Percentiles rank a stretch among this genome's conserved stretches.
Conservation (phyloP, 1,140 invertebrate genomes). For the Bradynema listronoti region DNA sequence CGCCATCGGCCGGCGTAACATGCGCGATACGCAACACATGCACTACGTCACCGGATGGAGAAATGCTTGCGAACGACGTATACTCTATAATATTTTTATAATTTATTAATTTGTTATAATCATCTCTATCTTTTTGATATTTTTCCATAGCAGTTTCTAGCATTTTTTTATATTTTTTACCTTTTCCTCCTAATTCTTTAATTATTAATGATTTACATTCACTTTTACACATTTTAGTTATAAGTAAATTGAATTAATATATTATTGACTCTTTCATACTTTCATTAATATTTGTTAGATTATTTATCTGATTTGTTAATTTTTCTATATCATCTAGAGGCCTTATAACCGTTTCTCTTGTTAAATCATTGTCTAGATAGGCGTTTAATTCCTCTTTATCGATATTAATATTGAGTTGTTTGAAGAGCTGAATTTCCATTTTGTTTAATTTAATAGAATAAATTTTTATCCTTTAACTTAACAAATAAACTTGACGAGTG, state of each 20-base stretch:
- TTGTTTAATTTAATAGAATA: background rate
- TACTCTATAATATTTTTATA: too few species aligned
- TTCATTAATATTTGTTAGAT: background rate
- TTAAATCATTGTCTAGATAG: conserved; percentile 24
- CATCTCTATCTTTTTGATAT: too few species aligned
- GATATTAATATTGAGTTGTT: background rate
- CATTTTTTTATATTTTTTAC: background rate
- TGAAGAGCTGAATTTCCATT: background rate
- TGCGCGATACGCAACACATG: conserved; percentile 20
- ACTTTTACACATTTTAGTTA: background rate
- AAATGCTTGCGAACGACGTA: too few species aligned
- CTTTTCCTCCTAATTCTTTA: background rate
- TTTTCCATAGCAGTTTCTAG: too few species aligned
- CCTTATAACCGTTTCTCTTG: conserved; percentile 20
- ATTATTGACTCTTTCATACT: background rate
- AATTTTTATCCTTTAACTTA: conserved; percentile 2
- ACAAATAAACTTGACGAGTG: conserved; percentile 2
- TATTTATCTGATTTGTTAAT: background rate
- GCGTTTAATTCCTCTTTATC: background rate
- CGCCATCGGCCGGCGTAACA: conserved; percentile 13
- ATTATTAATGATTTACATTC: background rate
- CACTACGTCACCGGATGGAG: too few species aligned
- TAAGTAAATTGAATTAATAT: background rate
- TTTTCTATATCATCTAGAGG: background rate
- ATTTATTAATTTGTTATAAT: too few species aligned